A percentile compares a stretch with the other conserved stretches of the same genome.
phyloP scores from a whole-genome alignment of 2,113 vertebrate genomes.

The Garra rufa region DNA sequence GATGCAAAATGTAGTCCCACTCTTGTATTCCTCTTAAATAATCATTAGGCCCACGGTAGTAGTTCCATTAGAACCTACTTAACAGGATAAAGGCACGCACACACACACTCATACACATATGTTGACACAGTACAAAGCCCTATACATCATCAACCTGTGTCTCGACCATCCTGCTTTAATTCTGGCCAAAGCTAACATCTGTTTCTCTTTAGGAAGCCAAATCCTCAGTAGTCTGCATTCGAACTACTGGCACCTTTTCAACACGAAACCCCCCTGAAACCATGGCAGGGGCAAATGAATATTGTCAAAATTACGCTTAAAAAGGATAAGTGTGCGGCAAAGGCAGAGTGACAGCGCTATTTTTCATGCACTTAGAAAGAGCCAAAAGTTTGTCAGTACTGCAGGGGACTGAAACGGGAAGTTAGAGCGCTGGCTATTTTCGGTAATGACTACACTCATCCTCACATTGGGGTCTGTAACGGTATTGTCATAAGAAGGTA shows the following conservation, averaged over 20 bases:
- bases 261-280: neutral
- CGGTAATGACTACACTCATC: neutral
- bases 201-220: conserved; percentile 53
- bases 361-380: neutral
- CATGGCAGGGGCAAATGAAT: conserved; percentile 29
- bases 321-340: conserved; percentile 37
- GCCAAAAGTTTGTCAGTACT: neutral
- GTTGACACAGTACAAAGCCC: conserved; percentile 29
- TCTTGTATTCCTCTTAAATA: neutral
- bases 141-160: conserved; percentile 48
- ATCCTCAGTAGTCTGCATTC: conserved; percentile 38
- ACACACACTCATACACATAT: conserved; percentile 2
- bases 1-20: neutral
- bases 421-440: neutral
- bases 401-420: neutral
- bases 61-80: conserved; percentile 15
- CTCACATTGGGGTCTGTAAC: neutral
- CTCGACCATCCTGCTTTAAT: conserved; percentile 33
- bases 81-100: neutral
- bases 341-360: neutral
- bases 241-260: conserved; percentile 41
- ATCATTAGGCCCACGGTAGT: neutral
- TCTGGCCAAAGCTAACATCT: conserved; percentile 45
- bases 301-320: conserved; percentile 31
- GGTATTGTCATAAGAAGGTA: neutral